phyloP scores from a whole-genome alignment of 2,113 vertebrate species.

The Anoplopoma fimbria region DNA sequence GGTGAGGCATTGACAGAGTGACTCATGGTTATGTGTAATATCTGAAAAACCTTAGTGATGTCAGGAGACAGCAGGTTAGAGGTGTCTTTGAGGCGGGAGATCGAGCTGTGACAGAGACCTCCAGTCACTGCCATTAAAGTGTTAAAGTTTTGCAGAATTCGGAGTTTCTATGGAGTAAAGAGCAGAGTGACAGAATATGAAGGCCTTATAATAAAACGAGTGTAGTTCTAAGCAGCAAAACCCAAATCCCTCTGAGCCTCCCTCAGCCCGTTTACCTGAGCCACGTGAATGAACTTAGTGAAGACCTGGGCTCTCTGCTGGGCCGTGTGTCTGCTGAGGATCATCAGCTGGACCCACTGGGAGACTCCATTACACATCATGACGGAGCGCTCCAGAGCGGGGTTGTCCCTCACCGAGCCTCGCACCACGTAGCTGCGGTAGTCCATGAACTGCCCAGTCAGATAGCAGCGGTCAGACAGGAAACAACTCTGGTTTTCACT shows the following conservation, averaged over 20 bases:
- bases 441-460: slow-evolving; percentile 87
- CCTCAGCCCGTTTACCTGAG: slow-evolving; percentile 83
- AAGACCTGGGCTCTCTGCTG: slow-evolving; percentile 92
- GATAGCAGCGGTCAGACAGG: slow-evolving; percentile 33
- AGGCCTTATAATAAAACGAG: not conserved
- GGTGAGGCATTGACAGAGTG: not conserved
- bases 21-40: slow-evolving; percentile 1
- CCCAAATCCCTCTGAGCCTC: slow-evolving; percentile 1
- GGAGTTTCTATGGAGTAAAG: slow-evolving; percentile 83
- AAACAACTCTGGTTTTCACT: not conserved
- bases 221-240: not conserved
- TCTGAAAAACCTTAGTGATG: slow-evolving; percentile 87
- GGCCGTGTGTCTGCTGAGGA: slow-evolving; percentile 91
- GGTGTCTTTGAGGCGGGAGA: slow-evolving; percentile 93
- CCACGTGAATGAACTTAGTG: slow-evolving; percentile 92
- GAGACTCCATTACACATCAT: slow-evolving; percentile 93
- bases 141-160: slow-evolving; percentile 91
- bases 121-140: slow-evolving; percentile 94
- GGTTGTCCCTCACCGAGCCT: slow-evolving; percentile 87
- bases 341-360: slow-evolving; percentile 96
- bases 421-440: slow-evolving; percentile 90
- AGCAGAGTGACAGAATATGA: not conserved
- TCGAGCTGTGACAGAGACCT: slow-evolving; percentile 92
- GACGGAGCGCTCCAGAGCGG: slow-evolving; percentile 89
- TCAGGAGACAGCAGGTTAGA: slow-evolving; percentile 88